phyloP scores from a whole-genome alignment of 2,113 vertebrate species.

The Kryptolebias marmoratus region DNA sequence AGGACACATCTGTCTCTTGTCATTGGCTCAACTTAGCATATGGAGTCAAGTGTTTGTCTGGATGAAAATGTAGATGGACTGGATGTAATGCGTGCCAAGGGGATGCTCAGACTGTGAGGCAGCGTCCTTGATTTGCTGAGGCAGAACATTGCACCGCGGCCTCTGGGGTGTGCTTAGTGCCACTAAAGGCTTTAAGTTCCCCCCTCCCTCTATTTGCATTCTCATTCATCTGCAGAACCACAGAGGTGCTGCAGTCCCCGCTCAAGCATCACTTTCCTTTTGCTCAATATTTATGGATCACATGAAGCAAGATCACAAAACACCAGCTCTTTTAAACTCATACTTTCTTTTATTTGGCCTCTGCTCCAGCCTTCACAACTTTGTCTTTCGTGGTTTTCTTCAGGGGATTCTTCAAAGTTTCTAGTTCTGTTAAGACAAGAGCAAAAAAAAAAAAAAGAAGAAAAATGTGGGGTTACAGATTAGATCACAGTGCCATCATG shows the following conservation, averaged over 20 bases:
- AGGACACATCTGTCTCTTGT: constrained; percentile 70
- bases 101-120: constrained; percentile 43
- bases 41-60: constrained; percentile 68
- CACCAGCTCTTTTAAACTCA: constrained; percentile 67
- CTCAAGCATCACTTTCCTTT: constrained; percentile 70
- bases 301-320: constrained; percentile 74
- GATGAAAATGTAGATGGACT: constrained; percentile 61
- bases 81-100: constrained; percentile 52
- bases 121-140: constrained; percentile 64
- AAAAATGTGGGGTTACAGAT: constrained; percentile 16
- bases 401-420: constrained; percentile 69
- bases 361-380: constrained; percentile 59
- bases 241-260: constrained; percentile 62
- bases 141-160: constrained; percentile 43
- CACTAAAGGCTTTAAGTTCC: constrained; percentile 71
- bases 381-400: constrained; percentile 68
- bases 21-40: constrained; percentile 50
- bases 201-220: constrained; percentile 68
- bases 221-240: constrained; percentile 68
- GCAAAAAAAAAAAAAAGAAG: not conserved
- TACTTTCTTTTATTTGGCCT: constrained; percentile 59
- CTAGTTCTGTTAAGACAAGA: constrained; percentile 35
- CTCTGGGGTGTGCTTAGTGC: constrained; percentile 71
- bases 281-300: constrained; percentile 76
- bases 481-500: constrained; percentile 79